Evolutionary conservation across 1,140 invertebrate species (phyloP).

Genomic region (Hormaphis cornu): DNA sequence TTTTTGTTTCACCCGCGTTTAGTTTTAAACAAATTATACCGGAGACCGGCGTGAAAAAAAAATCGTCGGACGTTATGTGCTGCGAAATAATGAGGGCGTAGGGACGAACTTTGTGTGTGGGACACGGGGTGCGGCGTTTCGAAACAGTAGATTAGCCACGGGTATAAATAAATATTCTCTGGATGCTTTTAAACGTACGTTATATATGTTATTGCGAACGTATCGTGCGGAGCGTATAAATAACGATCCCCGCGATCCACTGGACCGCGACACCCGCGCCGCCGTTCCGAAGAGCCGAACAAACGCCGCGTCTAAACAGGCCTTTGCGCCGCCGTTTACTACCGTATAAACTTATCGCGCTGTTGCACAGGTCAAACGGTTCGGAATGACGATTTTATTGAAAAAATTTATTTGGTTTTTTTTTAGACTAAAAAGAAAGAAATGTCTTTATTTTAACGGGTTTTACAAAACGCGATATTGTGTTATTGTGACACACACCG

Average conservation of each 20-base stretch:
- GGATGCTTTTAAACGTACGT: background rate
- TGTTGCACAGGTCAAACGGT: no score
- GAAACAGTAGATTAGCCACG: background rate
- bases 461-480: no score
- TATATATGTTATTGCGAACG: background rate
- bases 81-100: no score
- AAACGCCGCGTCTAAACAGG: background rate
- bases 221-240: background rate
- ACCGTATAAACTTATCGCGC: background rate
- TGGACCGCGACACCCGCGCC: background rate
- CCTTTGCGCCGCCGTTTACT: background rate
- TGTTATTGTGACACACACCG: no score
- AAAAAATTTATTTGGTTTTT: no score
- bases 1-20: no score
- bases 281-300: background rate
- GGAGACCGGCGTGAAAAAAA: background rate
- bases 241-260: constrained; percentile 6
- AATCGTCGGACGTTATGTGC: background rate
- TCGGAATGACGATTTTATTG: no score
- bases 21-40: no score
- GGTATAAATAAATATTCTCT: background rate
- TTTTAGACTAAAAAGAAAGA: no score
- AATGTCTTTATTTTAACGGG: no score
- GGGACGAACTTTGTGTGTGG: no score
- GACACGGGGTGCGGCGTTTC: background rate